Evolutionary conservation across 1,140 invertebrate genomes (phyloP), one percentile per base, ranked within the genome.

Genomic region (Drosophila sulfurigaster): DNA sequence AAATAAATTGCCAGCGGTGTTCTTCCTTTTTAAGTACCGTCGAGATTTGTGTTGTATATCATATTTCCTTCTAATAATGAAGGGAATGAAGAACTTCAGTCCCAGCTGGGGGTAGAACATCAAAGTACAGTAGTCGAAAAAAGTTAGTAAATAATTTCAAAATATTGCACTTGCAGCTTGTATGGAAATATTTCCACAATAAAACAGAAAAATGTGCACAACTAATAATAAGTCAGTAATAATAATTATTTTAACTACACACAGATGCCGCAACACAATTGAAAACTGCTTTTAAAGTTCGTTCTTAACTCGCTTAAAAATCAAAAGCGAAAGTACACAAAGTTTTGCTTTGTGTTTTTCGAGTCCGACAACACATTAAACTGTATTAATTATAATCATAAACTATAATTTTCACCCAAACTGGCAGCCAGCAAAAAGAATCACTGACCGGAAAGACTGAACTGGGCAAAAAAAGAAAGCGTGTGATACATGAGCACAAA

Each of bases 341-440:
- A 28, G 51, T 54, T 28, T 52, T 43, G 11, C 5, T 43, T 43
- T 43, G 41, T 35, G 7, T 15, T 57, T 54, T 16, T 16, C n/a
- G 20, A 41, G 16, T 66, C 56, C 48, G 82, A 65, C 57, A 57
- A 80, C 78, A 75, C 80, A 78, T 80, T 78, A 88, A 82, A 67
- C 70, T 64, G 69, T 76, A 89, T 87, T 87, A 87, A 88, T 88
- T 87, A 78, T 68, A 69, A 81, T 80, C 73, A 83, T 88, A 83
- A 86, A 88, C 83, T 73, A 72, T 81, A 72, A 83, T 87, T 88
- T 83, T 88, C 85, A 88, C 83, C 80, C 73, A 71, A 25, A 86
- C 70, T 57, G 11, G 54, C 60, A 45, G 13, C 43, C 13, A 35
- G 51, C 64, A 79, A 87, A 88, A 78, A 78, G 80, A 87, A 87